These are phyloP conservation scores for Tamias sibiricus DNA, from an alignment of 2,113 vertebrate species.

Conservation along the genomic window DNA sequence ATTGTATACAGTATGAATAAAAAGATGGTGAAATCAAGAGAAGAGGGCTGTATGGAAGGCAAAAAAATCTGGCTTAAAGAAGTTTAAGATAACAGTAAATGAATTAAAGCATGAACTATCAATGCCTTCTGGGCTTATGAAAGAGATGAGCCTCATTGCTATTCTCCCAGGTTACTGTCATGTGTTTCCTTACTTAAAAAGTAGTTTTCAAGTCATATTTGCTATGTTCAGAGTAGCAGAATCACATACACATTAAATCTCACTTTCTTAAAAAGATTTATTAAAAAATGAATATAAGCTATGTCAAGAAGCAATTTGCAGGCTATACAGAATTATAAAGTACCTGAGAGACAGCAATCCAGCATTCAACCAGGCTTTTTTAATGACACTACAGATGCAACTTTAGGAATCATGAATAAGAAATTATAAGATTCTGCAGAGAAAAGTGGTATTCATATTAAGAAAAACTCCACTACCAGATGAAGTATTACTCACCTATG, in stretches of 20 bases:
- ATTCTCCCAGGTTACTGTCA: background rate
- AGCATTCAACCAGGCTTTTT: background rate
- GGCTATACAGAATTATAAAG: background rate
- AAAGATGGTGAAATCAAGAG: background rate
- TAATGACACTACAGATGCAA: background rate
- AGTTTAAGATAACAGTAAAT: background rate
- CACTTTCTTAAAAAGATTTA: background rate
- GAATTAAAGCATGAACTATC: background rate
- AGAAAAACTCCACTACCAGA: background rate
- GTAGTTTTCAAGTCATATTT: background rate
- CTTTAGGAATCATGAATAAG: background rate
- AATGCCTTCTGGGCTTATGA: background rate
- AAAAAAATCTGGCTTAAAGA: background rate
- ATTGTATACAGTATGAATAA: background rate
- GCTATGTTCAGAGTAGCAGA: background rate
- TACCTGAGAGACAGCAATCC: background rate
- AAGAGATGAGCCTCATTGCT: background rate
- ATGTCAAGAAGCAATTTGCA: background rate
- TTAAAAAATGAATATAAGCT: background rate
- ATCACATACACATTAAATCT: background rate
- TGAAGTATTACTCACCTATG: background rate
- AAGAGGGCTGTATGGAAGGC: background rate
- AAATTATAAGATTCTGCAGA: background rate
- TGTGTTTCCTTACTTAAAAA: background rate
- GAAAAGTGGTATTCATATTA: background rate